Evolutionary conservation across 1,140 invertebrate genomes (phyloP).

Genomic region (Chlorops oryzae): DNA sequence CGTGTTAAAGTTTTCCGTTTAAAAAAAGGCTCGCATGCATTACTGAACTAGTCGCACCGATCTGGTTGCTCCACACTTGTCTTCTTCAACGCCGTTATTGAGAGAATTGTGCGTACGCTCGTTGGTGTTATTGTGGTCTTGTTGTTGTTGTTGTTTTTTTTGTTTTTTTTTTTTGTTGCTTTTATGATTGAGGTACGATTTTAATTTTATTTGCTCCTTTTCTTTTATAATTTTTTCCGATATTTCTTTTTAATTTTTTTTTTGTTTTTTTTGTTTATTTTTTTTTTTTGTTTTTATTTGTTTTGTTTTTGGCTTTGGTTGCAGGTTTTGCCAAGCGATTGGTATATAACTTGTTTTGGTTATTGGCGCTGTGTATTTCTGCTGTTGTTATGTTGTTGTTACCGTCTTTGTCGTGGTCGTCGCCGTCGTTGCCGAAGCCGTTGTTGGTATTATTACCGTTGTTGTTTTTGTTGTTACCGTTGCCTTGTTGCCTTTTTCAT

Average conservation of each 20-base stretch:
- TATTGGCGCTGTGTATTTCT: not conserved
- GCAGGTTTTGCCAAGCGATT: too few species aligned
- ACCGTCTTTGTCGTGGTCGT: not conserved
- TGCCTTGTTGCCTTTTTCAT: too few species aligned
- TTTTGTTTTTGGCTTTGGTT: too few species aligned
- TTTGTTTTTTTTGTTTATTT: conserved; percentile 1
- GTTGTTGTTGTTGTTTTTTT: conserved; percentile 30
- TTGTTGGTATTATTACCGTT: too few species aligned
- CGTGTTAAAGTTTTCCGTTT: too few species aligned
- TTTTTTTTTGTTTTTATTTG: conserved; percentile 4
- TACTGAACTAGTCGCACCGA: too few species aligned
- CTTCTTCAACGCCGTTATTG: conserved; percentile 19
- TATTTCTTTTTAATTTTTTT: conserved; percentile 13
- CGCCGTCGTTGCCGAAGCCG: not conserved
- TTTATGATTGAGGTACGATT: not conserved
- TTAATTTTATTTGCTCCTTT: not conserved
- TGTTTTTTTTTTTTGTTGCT: conserved; percentile 16
- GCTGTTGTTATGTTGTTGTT: not conserved
- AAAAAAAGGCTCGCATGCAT: too few species aligned
- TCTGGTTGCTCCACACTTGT: conserved; percentile 9
- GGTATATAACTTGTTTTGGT: too few species aligned
- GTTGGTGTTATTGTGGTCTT: conserved; percentile 26
- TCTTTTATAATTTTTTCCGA: not conserved
- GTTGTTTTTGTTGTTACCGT: too few species aligned
- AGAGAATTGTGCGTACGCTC: conserved; percentile 4